phyloP scores from a whole-genome alignment of 2,888 invertebrate species.

The Cantharis flavilabris region DNA sequence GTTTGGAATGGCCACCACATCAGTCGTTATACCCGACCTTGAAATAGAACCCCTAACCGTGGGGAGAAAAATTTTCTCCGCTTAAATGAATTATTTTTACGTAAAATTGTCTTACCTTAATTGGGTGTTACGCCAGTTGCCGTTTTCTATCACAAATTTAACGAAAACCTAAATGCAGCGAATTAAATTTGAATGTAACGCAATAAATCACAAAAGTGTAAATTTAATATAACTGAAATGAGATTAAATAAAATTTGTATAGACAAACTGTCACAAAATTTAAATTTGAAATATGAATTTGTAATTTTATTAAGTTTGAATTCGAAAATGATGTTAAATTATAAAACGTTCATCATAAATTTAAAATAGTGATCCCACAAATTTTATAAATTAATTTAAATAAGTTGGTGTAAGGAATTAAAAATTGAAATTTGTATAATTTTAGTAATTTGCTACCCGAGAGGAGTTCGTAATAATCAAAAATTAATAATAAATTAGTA shows the following conservation, averaged over 20 bases:
- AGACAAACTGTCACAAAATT: not conserved
- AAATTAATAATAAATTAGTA: not conserved
- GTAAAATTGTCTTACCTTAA: not conserved
- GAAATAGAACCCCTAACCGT: not conserved
- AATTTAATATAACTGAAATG: not conserved
- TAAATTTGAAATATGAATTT: not conserved
- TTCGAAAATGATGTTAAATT: not conserved
- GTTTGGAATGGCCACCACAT: not conserved
- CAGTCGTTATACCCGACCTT: not conserved
- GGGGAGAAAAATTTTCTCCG: too few relatives aligned
- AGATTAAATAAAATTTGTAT: not conserved
- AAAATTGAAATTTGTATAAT: not conserved
- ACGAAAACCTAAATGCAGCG: not conserved
- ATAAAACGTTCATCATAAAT: not conserved
- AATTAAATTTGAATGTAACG: not conserved
- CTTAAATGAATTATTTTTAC: not conserved
- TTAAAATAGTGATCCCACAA: not conserved
- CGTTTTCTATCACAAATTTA: not conserved
- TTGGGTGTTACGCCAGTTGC: not conserved
- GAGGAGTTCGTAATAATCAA: not conserved
- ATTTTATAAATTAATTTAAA: not conserved
- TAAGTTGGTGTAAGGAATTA: not conserved
- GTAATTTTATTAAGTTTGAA: not conserved
- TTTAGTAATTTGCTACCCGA: not conserved
- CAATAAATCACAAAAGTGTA: not conserved